A percentile compares a stretch with the other conserved stretches of the same genome.
phyloP scores from a whole-genome alignment of 2,797 vertebrate genomes.

The Furcifer pardalis region DNA sequence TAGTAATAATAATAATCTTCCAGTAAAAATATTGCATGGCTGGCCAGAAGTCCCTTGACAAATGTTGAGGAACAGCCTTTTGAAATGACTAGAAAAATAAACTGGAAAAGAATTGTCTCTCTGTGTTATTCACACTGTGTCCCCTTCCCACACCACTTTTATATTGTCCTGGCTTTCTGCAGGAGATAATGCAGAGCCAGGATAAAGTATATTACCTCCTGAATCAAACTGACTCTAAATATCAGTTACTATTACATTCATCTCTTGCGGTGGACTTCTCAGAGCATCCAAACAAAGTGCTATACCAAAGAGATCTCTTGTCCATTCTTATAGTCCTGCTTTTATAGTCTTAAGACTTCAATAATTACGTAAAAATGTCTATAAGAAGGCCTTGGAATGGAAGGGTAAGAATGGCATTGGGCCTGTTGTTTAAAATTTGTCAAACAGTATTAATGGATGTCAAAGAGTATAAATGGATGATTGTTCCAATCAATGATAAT shows the following conservation, averaged over 20 bases:
- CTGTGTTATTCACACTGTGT: background rate
- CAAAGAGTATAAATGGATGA: background rate
- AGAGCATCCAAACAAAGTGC: background rate
- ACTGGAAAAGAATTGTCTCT: background rate
- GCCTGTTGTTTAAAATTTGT: background rate
- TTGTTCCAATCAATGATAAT: background rate
- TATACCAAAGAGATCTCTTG: background rate
- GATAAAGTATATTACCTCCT: background rate
- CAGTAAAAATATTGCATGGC: background rate
- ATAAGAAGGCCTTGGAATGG: background rate
- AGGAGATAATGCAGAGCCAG: background rate
- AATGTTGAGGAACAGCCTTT: background rate
- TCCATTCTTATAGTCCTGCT: background rate
- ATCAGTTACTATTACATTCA: background rate
- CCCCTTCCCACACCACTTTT: background rate
- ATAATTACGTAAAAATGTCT: background rate
- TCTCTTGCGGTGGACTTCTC: background rate
- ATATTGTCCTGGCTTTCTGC: background rate
- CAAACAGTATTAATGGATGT: background rate
- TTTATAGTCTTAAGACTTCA: background rate
- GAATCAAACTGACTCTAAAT: background rate
- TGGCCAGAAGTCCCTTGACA: background rate
- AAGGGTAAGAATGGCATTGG: background rate
- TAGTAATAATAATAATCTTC: background rate
- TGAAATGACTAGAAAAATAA: background rate